These are phyloP conservation scores for Caenorhabditis becei DNA, from an alignment of 2,888 invertebrate species.

Conservation along the genomic window DNA sequence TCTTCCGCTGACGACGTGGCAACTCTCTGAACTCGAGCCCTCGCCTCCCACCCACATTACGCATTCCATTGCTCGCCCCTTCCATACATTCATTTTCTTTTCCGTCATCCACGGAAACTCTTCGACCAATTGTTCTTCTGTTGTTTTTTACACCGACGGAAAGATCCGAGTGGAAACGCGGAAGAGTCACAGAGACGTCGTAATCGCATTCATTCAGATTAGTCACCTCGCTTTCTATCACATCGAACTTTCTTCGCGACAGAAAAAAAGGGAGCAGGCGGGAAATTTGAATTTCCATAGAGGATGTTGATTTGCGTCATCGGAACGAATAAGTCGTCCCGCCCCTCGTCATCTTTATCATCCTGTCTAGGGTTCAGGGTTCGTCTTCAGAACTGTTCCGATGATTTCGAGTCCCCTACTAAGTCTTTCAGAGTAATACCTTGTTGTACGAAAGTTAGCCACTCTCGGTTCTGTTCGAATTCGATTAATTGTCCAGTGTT, in stretches of 20 bases:
- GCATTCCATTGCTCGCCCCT: conserved; percentile 29
- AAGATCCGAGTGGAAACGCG: background rate
- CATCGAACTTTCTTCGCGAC: conserved; percentile 18
- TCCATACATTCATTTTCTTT: conserved; percentile 2
- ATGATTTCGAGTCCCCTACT: too few relatives aligned
- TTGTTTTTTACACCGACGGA: background rate
- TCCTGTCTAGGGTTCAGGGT: background rate
- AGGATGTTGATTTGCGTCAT: conserved; percentile 40
- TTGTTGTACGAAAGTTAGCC: too few relatives aligned
- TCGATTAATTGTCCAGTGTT: background rate
- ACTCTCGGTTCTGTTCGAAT: background rate
- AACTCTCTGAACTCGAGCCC: conserved; percentile 9
- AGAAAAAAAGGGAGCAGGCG: conserved; percentile 2
- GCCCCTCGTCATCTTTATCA: background rate
- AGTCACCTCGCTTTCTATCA: conserved; percentile 4
- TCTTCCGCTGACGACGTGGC: conserved; percentile 26
- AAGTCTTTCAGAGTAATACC: too few relatives aligned
- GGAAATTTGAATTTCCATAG: conserved; percentile 45
- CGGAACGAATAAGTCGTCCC: conserved; percentile 3
- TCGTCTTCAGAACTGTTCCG: background rate
- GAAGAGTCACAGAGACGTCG: background rate
- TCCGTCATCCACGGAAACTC: background rate
- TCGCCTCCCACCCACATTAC: conserved; percentile 42
- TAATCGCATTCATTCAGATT: conserved; percentile 14
- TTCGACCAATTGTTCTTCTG: conserved; percentile 2